Percentiles rank a stretch among this genome's conserved stretches.
phyloP scores from a whole-genome alignment of 2,888 invertebrate species.

The Abscondita cerata region DNA sequence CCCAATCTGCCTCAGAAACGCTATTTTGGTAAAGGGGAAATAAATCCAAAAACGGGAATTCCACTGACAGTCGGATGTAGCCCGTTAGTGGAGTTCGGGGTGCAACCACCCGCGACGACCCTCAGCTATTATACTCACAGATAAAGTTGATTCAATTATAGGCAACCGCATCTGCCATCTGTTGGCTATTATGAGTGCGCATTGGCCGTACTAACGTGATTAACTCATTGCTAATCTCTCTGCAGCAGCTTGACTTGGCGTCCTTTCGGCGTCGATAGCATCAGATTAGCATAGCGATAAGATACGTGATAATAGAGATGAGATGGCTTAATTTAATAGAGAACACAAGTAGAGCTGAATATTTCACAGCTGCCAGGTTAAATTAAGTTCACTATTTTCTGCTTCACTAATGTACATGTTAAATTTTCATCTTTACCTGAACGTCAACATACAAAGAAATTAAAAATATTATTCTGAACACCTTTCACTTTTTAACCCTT shows the following conservation, averaged over 20 bases:
- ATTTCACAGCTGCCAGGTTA: conserved; percentile 19
- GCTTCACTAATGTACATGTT: neutral
- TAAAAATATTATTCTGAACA: too few species aligned
- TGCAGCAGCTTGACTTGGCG: conserved; percentile 45
- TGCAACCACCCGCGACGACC: conserved; percentile 57
- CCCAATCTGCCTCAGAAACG: conserved; percentile 17
- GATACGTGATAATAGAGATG: conserved; percentile 36
- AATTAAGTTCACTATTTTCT: conserved; percentile 8
- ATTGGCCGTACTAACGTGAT: conserved; percentile 57
- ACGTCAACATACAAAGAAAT: neutral
- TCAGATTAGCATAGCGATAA: conserved; percentile 38
- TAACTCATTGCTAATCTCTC: conserved; percentile 57
- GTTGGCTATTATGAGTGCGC: conserved; percentile 58
- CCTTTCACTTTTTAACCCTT: too few species aligned
- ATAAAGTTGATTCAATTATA: conserved; percentile 61
- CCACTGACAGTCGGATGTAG: conserved; percentile 47
- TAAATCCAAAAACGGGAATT: conserved; percentile 39
- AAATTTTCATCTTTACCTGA: conserved; percentile 3
- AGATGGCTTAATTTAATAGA: conserved; percentile 37
- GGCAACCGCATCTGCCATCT: conserved; percentile 61
- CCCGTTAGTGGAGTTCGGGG: conserved; percentile 44
- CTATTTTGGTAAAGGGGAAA: conserved; percentile 27
- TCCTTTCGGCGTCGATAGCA: conserved; percentile 37
- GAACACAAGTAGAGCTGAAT: conserved; percentile 10
- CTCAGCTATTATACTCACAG: conserved; percentile 58